phyloP scores from a whole-genome alignment of 2,888 invertebrate genomes.

The Pristionchus fissidentatus region DNA sequence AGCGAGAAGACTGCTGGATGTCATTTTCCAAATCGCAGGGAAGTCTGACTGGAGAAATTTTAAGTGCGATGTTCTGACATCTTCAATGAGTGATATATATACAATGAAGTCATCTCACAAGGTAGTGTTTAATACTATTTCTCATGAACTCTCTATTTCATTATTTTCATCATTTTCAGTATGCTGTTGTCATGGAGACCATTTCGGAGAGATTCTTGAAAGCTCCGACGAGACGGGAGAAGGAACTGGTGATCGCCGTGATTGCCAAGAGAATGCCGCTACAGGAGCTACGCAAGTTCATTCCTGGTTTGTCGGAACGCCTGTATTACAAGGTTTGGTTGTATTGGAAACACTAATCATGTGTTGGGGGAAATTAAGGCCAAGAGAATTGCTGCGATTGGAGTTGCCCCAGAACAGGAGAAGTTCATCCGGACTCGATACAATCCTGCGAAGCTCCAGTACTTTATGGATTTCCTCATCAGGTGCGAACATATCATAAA shows the following conservation, averaged over 20 bases:
- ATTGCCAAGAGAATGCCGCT: not conserved
- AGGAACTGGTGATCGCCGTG: not conserved
- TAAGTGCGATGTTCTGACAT: too few relatives aligned
- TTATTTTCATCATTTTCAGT: too few relatives aligned
- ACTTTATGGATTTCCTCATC: not conserved
- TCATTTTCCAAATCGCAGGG: too few relatives aligned
- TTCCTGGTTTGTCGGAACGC: not conserved
- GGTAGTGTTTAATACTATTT: too few relatives aligned
- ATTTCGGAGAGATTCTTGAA: not conserved
- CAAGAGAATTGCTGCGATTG: not conserved
- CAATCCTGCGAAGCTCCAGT: slow-evolving; percentile 6
- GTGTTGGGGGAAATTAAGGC: not conserved
- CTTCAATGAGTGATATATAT: too few relatives aligned
- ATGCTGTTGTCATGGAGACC: not conserved
- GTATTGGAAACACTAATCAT: not conserved
- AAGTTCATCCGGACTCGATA: not conserved
- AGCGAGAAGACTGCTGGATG: too few relatives aligned
- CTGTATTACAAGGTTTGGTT: not conserved
- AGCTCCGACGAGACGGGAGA: not conserved
- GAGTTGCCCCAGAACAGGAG: not conserved
- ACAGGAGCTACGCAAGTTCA: not conserved
- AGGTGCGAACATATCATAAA: not conserved
- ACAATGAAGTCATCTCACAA: too few relatives aligned
- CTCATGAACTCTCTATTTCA: too few relatives aligned
- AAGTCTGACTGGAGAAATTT: too few relatives aligned